These are phyloP conservation scores for Sphaeridia pumilis DNA, from an alignment of 2,888 invertebrate genomes.

Conservation along the genomic window DNA sequence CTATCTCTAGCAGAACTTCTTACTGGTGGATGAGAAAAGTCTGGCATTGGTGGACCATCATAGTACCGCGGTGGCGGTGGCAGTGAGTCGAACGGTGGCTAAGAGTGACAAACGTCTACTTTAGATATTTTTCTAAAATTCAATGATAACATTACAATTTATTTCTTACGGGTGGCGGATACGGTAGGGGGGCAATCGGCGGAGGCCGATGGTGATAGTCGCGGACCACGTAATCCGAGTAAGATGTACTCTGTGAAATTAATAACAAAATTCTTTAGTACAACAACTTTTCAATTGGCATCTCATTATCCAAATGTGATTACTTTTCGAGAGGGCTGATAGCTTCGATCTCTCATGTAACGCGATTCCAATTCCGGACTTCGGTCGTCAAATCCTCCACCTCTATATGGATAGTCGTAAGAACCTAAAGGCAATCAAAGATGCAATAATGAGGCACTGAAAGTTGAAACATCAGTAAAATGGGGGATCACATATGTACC, in stretches of 20 bases:
- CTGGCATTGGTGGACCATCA: slow-evolving; percentile 61
- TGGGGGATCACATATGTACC: no score
- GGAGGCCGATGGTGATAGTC: slow-evolving; percentile 34
- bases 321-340: slow-evolving; percentile 19
- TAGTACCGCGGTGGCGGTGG: slow-evolving; percentile 75
- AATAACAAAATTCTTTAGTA: no score
- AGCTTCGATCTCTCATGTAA: slow-evolving; percentile 19
- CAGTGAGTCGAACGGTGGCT: slow-evolving; percentile 45
- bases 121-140: no score
- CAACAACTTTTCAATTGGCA: no score
- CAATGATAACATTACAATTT: no score
- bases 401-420: slow-evolving; percentile 29
- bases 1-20: slow-evolving; percentile 42
- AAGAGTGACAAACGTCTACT: no score
- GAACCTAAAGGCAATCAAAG: slow-evolving; percentile 8
- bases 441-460: no score
- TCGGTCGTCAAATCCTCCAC: slow-evolving; percentile 23
- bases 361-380: slow-evolving; percentile 23
- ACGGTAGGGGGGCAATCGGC: slow-evolving; percentile 59
- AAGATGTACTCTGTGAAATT: slow-evolving; percentile 10
- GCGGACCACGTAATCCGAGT: slow-evolving; percentile 26
- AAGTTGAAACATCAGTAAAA: no score
- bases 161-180: slow-evolving; percentile 61
- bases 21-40: slow-evolving; percentile 60
- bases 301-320: no score